Percentiles rank a stretch among this genome's conserved stretches.
Conservation (phyloP, 1,140 invertebrate genomes). For the Pogonognathellus flavescens region DNA sequence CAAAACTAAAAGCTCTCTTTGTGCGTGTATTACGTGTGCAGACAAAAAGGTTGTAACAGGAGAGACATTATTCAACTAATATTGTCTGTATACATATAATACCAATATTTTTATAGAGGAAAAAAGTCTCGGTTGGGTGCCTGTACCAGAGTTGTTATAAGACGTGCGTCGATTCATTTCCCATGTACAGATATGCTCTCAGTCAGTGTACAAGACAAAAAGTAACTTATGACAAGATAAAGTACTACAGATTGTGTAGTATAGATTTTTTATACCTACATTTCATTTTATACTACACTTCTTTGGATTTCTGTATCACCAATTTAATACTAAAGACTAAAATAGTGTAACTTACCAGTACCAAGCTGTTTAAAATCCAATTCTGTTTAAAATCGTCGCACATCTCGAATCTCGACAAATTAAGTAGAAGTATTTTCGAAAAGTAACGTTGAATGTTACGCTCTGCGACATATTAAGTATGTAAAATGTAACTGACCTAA, state of each 20-base stretch:
- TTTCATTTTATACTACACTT: no score
- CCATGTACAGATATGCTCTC: neutral
- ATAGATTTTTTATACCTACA: neutral
- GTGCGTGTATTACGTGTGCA: neutral
- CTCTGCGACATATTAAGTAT: no score
- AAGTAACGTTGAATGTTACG: neutral
- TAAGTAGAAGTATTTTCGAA: neutral
- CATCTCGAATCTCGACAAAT: neutral
- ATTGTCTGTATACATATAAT: no score
- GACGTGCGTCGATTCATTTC: neutral
- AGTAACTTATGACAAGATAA: neutral
- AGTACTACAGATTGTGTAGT: neutral
- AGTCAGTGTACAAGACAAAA: neutral
- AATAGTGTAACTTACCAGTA: neutral
- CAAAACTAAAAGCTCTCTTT: slow-evolving; percentile 47
- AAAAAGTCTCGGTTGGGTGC: slow-evolving; percentile 37
- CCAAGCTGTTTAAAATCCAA: neutral
- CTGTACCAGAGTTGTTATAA: neutral
- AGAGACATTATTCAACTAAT: no score
- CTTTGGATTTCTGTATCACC: neutral
- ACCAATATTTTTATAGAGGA: neutral
- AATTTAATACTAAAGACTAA: no score
- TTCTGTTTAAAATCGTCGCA: neutral
- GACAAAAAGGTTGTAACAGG: no score
- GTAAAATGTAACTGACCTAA: slow-evolving; percentile 38